A percentile compares a stretch with the other conserved stretches of the same genome.
phyloP scores from a whole-genome alignment of 2,797 vertebrate species.

The Kryptolebias ocellatus region DNA sequence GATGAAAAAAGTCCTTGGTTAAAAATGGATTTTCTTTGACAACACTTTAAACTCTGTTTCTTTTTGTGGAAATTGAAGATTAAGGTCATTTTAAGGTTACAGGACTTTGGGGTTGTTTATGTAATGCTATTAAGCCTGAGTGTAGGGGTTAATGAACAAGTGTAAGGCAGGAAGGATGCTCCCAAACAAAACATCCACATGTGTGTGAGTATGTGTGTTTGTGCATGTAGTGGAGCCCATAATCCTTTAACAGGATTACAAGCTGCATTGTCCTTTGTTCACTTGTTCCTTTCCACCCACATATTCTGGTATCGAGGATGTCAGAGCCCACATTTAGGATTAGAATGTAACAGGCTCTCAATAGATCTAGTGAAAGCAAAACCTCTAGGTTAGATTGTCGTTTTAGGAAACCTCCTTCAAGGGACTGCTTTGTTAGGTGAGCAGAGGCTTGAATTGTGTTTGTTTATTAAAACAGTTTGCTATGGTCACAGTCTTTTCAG shows the following conservation, averaged over 20 bases:
- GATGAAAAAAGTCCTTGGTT: slow-evolving; percentile 21
- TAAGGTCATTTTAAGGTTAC: slow-evolving; percentile 30
- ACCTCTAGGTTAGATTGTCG: slow-evolving; percentile 19
- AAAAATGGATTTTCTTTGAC: slow-evolving; percentile 4
- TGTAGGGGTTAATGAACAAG: slow-evolving; percentile 59
- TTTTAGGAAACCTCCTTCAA: slow-evolving; percentile 19
- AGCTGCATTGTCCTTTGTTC: slow-evolving; percentile 73
- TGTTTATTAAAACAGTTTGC: background rate
- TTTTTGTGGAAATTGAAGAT: slow-evolving; percentile 19
- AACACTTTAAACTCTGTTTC: slow-evolving; percentile 9
- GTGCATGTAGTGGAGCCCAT: slow-evolving; percentile 48
- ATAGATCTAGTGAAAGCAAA: slow-evolving; percentile 29
- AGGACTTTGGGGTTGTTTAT: slow-evolving; percentile 19
- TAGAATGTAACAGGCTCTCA: slow-evolving; percentile 57
- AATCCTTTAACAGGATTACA: slow-evolving; percentile 83
- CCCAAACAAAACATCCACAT: slow-evolving; percentile 49
- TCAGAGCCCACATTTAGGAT: slow-evolving; percentile 64
- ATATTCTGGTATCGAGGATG: slow-evolving; percentile 53
- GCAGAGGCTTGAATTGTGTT: slow-evolving; percentile 8
- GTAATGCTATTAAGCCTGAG: slow-evolving; percentile 44
- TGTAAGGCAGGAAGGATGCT: slow-evolving; percentile 49
- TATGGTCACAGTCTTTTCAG: background rate
- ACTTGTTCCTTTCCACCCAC: slow-evolving; percentile 69
- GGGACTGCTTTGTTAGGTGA: slow-evolving; percentile 13
- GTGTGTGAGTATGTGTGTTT: slow-evolving; percentile 24